Evolutionary conservation across 53 echinoderm and acorn worm species (phyloP).

Genomic region (Stichopus horrens): DNA sequence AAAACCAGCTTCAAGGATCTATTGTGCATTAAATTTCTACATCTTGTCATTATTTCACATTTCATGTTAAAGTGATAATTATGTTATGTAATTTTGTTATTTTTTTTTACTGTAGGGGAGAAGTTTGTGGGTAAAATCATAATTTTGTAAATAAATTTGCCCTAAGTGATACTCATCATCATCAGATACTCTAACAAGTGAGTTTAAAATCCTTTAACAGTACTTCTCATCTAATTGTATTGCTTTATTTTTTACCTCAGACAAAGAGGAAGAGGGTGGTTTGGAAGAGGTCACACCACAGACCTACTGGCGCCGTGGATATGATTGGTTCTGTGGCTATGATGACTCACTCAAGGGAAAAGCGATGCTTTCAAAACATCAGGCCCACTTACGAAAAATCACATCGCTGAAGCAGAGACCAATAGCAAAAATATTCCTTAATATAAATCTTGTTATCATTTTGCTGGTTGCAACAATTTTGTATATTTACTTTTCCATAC

Average conservation of each 20-base stretch:
- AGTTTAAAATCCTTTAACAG: too few relatives aligned
- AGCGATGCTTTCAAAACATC: slow-evolving; percentile 49
- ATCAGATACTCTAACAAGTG: too few relatives aligned
- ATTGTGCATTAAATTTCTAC: too few relatives aligned
- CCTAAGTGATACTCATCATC: too few relatives aligned
- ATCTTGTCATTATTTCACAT: too few relatives aligned
- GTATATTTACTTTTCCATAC: slow-evolving; percentile 63
- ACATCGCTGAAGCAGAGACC: slow-evolving; percentile 72
- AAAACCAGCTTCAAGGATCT: too few relatives aligned
- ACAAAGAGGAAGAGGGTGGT: slow-evolving; percentile 15
- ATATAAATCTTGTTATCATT: slow-evolving; percentile 72
- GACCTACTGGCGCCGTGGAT: slow-evolving; percentile 55
- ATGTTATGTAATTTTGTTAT: too few relatives aligned
- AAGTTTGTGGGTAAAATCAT: too few relatives aligned
- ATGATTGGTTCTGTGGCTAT: slow-evolving; percentile 90
- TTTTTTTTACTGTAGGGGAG: too few relatives aligned
- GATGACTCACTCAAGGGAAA: slow-evolving; percentile 60
- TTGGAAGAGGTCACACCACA: slow-evolving; percentile 9
- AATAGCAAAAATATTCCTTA: slow-evolving; percentile 72
- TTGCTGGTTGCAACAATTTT: slow-evolving; percentile 49
- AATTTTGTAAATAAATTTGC: too few relatives aligned
- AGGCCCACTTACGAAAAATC: slow-evolving; percentile 61
- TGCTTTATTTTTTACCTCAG: not conserved
- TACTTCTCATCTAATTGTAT: not conserved
- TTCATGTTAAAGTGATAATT: too few relatives aligned